A percentile compares a stretch with the other conserved stretches of the same genome.
Conservation (phyloP, 2,113 vertebrate species). For the Alethe diademata region DNA sequence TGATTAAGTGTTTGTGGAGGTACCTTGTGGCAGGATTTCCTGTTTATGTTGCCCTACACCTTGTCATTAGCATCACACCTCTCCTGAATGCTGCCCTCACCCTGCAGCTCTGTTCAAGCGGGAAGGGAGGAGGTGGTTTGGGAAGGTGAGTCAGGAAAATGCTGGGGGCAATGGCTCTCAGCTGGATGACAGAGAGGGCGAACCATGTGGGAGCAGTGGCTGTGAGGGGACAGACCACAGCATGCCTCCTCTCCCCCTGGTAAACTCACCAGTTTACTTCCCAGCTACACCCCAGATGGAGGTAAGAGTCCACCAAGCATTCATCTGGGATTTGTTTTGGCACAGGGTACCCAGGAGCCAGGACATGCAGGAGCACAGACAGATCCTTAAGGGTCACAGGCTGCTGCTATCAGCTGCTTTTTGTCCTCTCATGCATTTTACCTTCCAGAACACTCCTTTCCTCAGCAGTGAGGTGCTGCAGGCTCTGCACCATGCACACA, state of each 20-base stretch:
- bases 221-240: neutral
- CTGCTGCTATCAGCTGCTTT: neutral
- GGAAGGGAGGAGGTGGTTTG: neutral
- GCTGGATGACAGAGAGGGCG: neutral
- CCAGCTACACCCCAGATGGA: rapidly evolving
- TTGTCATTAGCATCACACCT: conserved; percentile 11
- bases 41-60: neutral
- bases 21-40: conserved; percentile 30
- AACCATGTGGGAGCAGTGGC: rapidly evolving
- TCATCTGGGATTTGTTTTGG: neutral
- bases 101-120: rapidly evolving
- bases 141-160: neutral
- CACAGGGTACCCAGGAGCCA: neutral
- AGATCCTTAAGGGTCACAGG: neutral
- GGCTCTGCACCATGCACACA: rapidly evolving
- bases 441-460: neutral
- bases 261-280: neutral
- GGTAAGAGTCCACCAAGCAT: neutral
- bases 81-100: neutral
- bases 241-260: rapidly evolving
- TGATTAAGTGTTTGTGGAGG: neutral
- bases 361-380: neutral
- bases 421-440: neutral
- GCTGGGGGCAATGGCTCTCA: neutral
- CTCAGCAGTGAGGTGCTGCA: neutral